Evolutionary conservation across 2,797 vertebrate species (phyloP), one percentile per base, ranked within the genome.

Genomic region (Dryobates pubescens): DNA sequence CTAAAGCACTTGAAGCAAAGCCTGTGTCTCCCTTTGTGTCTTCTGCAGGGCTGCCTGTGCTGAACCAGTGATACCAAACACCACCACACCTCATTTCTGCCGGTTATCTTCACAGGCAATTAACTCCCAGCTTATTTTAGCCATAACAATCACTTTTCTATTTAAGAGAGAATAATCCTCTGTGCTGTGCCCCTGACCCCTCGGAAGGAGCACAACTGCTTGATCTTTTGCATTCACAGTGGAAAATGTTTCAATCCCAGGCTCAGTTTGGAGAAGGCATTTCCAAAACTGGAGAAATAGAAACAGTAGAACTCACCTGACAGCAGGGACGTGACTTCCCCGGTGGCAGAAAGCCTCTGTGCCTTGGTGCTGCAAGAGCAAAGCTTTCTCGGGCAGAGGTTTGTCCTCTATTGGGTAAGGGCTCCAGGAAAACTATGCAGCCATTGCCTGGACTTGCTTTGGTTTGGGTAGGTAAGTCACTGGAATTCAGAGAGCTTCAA

Each of bases 391-490:
- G 4, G 88, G 54, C 89, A 97, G 93, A 86, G 53, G 84, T 86
- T 90, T 96, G 95, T 84, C 88, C 79, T 90, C 65, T 18, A 45
- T 63, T 90, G 91, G 68, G 89, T 67, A 88, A 95, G 90, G 96
- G 96, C 92, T 97, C 87, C 86, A 74, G 82, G 30, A 92, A 97
- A 97, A 97, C 94, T 97, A 97, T 97, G 96, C 80, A 94, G 95
- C 95, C 79, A 71, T 96, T 98, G 98, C 94, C 98, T 94, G 93
- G 97, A 96, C 98, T 98, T 91, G 98, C 96, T 97, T 92, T 47
- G 89, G 86, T 93, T 94, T 94, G 90, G 63, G 87, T 82, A 96
- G 93, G 95, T 94, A 96, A 96, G 88, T 91, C 57, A 32, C 82
- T 85, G 97, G 96, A 97, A 97, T 97, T 95, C 95, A 97, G 95